These are phyloP conservation scores for Aleiodes sp. DNA, from an alignment of 1,140 invertebrate species.

Conservation along the genomic window DNA sequence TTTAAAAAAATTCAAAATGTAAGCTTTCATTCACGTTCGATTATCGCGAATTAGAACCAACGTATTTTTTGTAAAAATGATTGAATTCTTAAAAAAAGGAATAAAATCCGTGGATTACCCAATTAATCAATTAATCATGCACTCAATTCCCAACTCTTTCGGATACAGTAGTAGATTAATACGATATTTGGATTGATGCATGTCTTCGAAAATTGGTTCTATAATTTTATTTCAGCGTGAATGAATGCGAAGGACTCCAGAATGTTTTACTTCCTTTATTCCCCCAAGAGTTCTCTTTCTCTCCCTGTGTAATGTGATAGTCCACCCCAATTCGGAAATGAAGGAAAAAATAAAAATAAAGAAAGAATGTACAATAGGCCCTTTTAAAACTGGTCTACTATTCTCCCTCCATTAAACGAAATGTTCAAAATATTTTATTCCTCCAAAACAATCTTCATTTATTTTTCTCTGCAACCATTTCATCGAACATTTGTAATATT, in stretches of 20 bases:
- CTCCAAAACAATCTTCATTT: no score
- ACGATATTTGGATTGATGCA: no score
- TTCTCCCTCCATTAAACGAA: neutral
- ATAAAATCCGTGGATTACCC: no score
- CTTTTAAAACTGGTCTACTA: slow-evolving; percentile 18
- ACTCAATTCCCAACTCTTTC: no score
- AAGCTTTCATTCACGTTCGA: no score
- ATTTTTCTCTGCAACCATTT: neutral
- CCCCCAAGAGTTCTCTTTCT: neutral
- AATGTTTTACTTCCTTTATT: neutral
- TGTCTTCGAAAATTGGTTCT: slow-evolving; percentile 31
- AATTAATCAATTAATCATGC: no score
- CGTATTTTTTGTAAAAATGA: no score
- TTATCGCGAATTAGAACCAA: no score
- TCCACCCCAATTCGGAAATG: slow-evolving; percentile 31
- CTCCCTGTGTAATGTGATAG: slow-evolving; percentile 29
- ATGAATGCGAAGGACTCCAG: neutral
- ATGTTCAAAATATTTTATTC: neutral
- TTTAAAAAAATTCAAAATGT: no score
- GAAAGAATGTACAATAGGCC: slow-evolving; percentile 16
- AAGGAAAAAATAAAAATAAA: slow-evolving; percentile 23
- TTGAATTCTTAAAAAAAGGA: no score
- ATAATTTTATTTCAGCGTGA: slow-evolving; percentile 7
- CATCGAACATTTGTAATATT: neutral
- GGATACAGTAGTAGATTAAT: no score